Evolutionary conservation across 2,797 vertebrate genomes (phyloP).

Genomic region (Eulemur rubriventer): DNA sequence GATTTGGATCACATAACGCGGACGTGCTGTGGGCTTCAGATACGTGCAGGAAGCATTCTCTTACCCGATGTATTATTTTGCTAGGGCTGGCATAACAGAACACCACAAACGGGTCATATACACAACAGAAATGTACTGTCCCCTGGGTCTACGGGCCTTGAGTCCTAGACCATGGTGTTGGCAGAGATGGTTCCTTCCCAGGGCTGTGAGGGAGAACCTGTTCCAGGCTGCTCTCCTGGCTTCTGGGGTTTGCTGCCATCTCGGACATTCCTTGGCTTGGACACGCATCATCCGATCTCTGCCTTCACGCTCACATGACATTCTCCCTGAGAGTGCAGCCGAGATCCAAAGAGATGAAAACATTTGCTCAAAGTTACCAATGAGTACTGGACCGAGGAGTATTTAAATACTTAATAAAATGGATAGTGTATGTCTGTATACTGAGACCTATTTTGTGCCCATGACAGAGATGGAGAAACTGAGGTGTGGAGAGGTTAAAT

Average conservation of each 20-base stretch:
- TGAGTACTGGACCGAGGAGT: neutral
- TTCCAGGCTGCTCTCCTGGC: too few relatives aligned
- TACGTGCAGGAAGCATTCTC: fast-evolving
- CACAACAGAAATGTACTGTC: fast-evolving
- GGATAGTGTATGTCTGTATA: fast-evolving
- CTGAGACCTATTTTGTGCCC: neutral
- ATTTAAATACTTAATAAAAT: neutral
- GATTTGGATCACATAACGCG: fast-evolving
- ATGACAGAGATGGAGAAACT: neutral
- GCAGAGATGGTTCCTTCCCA: too few relatives aligned
- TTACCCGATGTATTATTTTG: fast-evolving
- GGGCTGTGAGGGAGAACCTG: fast-evolving
- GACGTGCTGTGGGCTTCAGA: neutral
- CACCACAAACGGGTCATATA: too few relatives aligned
- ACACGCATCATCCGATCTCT: neutral
- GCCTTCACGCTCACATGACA: neutral
- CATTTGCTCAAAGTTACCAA: neutral
- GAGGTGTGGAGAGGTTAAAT: neutral
- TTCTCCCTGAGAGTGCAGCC: neutral
- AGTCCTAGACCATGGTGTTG: fast-evolving
- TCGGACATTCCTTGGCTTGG: neutral
- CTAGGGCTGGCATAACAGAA: neutral
- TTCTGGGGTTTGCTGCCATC: neutral
- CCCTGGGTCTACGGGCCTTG: neutral
- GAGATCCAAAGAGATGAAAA: neutral